Conservation (phyloP, 1,140 invertebrate genomes). For the Temnothorax nylanderi region DNA sequence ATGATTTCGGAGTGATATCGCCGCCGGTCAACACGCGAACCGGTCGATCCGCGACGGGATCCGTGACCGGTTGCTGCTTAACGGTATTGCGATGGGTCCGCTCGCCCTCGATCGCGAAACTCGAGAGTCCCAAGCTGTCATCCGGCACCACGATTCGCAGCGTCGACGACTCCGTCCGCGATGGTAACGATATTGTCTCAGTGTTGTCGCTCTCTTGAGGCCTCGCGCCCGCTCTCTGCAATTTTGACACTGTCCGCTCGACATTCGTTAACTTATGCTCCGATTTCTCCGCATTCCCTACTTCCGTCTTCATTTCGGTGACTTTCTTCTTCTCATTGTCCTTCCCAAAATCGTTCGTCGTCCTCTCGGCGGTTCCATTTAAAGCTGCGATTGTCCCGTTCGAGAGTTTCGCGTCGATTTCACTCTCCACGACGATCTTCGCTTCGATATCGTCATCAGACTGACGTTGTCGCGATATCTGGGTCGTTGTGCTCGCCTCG, state of each 20-base stretch:
- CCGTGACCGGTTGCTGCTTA: slow-evolving; percentile 59
- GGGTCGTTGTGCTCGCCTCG: slow-evolving; percentile 66
- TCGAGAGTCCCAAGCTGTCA: slow-evolving; percentile 31
- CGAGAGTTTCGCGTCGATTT: slow-evolving; percentile 16
- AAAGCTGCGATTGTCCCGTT: neutral
- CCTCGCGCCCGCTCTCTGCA: neutral
- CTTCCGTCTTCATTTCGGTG: neutral
- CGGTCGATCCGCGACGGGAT: slow-evolving; percentile 57
- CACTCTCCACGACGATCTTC: slow-evolving; percentile 26
- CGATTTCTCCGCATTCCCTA: slow-evolving; percentile 22
- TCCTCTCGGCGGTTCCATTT: neutral
- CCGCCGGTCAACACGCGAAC: slow-evolving; percentile 46
- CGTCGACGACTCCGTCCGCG: slow-evolving; percentile 32
- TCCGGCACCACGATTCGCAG: slow-evolving; percentile 73
- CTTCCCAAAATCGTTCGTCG: neutral
- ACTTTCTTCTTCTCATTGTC: neutral
- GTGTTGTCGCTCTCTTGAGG: slow-evolving; percentile 50
- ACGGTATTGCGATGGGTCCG: slow-evolving; percentile 62
- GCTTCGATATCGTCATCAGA: slow-evolving; percentile 13
- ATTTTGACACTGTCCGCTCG: neutral
- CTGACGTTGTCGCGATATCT: slow-evolving; percentile 63
- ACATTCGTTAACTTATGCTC: slow-evolving; percentile 1
- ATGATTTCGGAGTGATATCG: slow-evolving; percentile 18
- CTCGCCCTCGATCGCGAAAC: slow-evolving; percentile 49
- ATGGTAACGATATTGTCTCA: neutral